These are phyloP conservation scores for Halyomorpha halys DNA, from an alignment of 1,140 invertebrate genomes.

Conservation along the genomic window DNA sequence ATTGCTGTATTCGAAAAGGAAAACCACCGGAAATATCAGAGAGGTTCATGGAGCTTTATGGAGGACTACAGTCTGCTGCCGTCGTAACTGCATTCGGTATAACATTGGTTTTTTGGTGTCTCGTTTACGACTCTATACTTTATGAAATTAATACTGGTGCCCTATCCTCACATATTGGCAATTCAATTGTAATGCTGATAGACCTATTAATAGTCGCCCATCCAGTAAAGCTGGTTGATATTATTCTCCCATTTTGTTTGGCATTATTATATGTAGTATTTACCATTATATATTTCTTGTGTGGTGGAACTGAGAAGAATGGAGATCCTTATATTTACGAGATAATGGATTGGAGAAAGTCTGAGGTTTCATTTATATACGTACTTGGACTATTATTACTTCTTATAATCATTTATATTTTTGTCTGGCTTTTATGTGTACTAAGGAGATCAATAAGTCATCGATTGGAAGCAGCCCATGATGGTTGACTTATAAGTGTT, in stretches of 20 bases:
- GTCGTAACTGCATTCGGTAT: constrained; percentile 16
- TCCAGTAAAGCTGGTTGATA: neutral
- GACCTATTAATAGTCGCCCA: neutral
- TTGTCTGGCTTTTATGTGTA: neutral
- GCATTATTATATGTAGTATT: neutral
- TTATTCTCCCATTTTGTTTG: neutral
- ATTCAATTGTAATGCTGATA: neutral
- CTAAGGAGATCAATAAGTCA: too few relatives aligned
- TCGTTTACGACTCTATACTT: constrained; percentile 14
- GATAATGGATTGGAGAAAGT: neutral
- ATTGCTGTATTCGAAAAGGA: neutral
- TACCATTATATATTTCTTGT: neutral
- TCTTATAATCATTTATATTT: neutral
- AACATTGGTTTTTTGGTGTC: constrained; percentile 15
- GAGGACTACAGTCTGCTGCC: constrained; percentile 12
- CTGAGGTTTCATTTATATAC: neutral
- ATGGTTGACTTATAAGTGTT: too few relatives aligned
- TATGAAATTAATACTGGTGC: neutral
- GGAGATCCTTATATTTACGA: neutral
- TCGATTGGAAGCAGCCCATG: too few relatives aligned
- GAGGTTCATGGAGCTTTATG: neutral
- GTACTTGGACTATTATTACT: neutral
- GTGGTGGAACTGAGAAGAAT: neutral
- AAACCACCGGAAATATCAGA: neutral
- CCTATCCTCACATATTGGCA: neutral